Evolutionary conservation across 2,113 vertebrate species (phyloP).

Genomic region (Myrmecophaga tridactyla): DNA sequence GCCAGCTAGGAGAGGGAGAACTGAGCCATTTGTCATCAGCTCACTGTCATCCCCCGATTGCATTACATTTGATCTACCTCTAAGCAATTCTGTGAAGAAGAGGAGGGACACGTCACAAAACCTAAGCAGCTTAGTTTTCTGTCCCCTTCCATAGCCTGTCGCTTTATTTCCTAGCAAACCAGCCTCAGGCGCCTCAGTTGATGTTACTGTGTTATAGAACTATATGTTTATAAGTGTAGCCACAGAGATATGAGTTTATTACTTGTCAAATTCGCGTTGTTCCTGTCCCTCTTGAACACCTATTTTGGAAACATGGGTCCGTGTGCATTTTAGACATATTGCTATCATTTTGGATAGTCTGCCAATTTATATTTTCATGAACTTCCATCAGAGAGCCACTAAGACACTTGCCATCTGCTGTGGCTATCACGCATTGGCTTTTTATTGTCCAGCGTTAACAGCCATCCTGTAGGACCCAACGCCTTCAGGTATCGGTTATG

Average conservation of each 20-base stretch:
- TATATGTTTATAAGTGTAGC: neutral
- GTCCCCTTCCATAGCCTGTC: neutral
- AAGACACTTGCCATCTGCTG: neutral
- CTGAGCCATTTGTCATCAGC: fast-evolving
- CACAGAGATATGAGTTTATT: neutral
- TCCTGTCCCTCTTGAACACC: neutral
- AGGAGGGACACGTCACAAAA: neutral
- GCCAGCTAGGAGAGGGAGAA: neutral
- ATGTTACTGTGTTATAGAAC: neutral
- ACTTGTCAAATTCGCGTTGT: neutral
- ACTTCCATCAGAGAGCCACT: neutral
- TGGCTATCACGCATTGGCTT: neutral
- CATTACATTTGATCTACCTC: neutral
- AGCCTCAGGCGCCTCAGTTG: neutral
- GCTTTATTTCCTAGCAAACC: neutral
- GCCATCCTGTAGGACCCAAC: neutral
- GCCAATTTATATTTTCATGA: neutral
- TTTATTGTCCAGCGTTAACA: fast-evolving
- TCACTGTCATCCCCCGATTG: neutral
- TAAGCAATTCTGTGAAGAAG: neutral
- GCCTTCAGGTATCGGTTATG: neutral
- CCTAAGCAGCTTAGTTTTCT: fast-evolving
- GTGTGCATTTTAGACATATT: neutral
- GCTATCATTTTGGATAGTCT: neutral
- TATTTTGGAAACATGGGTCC: neutral